Conservation (phyloP, 2,797 vertebrate genomes). For the Spheniscus humboldti region DNA sequence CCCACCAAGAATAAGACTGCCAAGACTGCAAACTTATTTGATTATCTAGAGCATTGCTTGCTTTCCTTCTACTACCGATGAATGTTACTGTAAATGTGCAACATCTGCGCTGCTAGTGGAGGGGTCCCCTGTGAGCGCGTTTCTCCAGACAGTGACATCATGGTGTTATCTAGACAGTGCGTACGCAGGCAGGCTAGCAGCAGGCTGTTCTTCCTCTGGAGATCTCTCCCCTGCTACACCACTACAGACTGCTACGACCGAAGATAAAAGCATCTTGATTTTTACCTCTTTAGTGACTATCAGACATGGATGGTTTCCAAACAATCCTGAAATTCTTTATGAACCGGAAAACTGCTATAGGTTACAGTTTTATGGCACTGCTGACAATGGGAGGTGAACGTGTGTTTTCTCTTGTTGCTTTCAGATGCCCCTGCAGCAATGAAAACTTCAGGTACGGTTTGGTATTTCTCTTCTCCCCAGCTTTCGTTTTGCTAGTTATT, state of each 20-base stretch:
- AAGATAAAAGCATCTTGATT: not conserved
- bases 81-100: fast-evolving
- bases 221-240: not conserved
- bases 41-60: not conserved
- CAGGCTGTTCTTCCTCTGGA: not conserved
- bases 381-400: constrained; percentile 88
- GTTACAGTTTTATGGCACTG: constrained; percentile 91
- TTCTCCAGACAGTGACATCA: not conserved
- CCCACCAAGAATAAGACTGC: not conserved
- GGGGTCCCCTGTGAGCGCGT: not conserved
- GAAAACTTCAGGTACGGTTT: constrained; percentile 87
- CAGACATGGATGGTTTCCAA: constrained; percentile 84
- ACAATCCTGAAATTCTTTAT: constrained; percentile 81
- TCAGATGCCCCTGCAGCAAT: constrained; percentile 89
- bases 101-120: not conserved
- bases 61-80: fast-evolving
- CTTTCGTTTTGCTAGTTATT: constrained; percentile 81
- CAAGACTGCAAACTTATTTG: not conserved
- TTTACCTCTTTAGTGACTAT: not conserved
- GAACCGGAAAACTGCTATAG: constrained; percentile 86
- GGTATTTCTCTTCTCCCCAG: constrained; percentile 87
- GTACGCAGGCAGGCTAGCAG: not conserved
- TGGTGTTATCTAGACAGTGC: not conserved
- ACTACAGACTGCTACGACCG: not conserved
- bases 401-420: constrained; percentile 88